phyloP scores from a whole-genome alignment of 1,140 invertebrate species.

The Muscidifurax raptorellus region DNA sequence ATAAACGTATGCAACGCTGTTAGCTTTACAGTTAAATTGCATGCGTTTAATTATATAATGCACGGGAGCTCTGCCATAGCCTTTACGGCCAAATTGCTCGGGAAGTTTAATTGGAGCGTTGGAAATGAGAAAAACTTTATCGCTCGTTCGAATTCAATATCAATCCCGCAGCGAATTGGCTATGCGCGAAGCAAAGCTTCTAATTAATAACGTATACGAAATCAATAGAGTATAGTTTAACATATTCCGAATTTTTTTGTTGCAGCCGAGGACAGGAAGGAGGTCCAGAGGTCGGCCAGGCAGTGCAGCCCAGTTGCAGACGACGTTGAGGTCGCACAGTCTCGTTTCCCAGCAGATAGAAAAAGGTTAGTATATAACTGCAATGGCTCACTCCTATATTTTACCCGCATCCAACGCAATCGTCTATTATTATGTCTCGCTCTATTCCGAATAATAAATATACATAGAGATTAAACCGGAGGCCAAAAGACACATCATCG shows the following conservation, averaged over 20 bases:
- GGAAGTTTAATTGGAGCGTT: neutral
- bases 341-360: slow-evolving; percentile 70
- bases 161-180: neutral
- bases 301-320: slow-evolving; percentile 66
- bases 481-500: neutral
- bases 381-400: no score
- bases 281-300: slow-evolving; percentile 72
- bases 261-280: slow-evolving; percentile 70
- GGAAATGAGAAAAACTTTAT: neutral
- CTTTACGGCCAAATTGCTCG: neutral
- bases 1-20: neutral
- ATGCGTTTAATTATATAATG: neutral
- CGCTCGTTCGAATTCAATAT: neutral
- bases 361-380: slow-evolving; percentile 69
- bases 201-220: neutral
- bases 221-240: neutral
- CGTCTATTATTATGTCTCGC: no score
- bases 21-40: neutral
- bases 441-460: no score
- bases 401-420: no score
- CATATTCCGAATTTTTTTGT: slow-evolving; percentile 41
- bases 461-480: no score
- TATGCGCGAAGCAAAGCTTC: no score
- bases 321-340: slow-evolving; percentile 67
- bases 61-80: neutral